Evolutionary conservation across 2,797 vertebrate species (phyloP).

Genomic region (Lateolabrax maculatus): DNA sequence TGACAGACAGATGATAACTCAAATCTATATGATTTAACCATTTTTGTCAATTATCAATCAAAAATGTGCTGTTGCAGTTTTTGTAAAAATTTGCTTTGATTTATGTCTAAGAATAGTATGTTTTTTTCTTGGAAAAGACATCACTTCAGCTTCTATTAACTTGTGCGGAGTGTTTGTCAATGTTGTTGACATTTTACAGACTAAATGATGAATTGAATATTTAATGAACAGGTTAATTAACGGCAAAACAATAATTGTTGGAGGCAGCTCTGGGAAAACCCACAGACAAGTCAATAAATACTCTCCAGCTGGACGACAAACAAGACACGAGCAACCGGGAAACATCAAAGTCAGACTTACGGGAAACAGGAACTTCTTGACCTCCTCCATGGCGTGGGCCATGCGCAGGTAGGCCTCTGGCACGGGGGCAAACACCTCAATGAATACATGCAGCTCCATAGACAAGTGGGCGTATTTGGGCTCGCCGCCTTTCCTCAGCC

Average conservation of each 20-base stretch:
- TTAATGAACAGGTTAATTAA: not conserved
- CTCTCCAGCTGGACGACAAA: too few relatives aligned
- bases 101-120: not conserved
- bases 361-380: slow-evolving; percentile 98
- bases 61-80: too few relatives aligned
- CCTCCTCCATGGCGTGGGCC: slow-evolving; percentile 98
- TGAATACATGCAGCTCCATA: slow-evolving; percentile 98
- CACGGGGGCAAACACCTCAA: slow-evolving; percentile 96
- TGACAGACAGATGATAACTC: not conserved
- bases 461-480: slow-evolving; percentile 96
- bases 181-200: not conserved
- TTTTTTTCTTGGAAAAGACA: not conserved
- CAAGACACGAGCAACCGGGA: not conserved
- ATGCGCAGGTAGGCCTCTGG: slow-evolving; percentile 97
- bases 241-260: too few relatives aligned
- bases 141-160: not conserved
- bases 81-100: not conserved
- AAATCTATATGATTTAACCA: not conserved
- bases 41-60: too few relatives aligned
- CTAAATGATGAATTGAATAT: not conserved
- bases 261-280: not conserved
- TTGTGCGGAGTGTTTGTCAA: not conserved
- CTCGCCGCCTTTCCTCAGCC: slow-evolving; percentile 93
- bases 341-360: slow-evolving; percentile 78
- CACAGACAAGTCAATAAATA: not conserved